Conservation (phyloP, 2,888 invertebrate genomes). For the Zaprionus obscuricornis region DNA sequence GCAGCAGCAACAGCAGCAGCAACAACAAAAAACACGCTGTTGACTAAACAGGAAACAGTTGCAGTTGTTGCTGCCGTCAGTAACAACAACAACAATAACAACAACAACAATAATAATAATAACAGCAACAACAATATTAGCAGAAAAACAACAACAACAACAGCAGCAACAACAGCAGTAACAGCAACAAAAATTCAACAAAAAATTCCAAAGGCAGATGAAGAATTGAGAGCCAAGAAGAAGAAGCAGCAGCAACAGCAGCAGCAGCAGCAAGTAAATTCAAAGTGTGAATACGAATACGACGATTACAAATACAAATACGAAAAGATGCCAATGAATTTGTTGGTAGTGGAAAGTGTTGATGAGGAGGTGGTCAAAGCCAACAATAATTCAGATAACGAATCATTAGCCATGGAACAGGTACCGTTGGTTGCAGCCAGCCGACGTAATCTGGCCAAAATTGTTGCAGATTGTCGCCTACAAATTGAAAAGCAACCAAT, state of each 20-base stretch:
- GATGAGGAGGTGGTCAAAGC: constrained; percentile 30
- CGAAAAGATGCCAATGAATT: constrained; percentile 74
- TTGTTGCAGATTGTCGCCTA: constrained; percentile 73
- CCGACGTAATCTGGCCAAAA: constrained; percentile 71
- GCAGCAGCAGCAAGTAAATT: constrained; percentile 50
- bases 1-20: constrained; percentile 16
- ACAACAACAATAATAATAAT: constrained; percentile 20
- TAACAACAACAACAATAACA: constrained; percentile 31
- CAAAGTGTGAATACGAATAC: constrained; percentile 62
- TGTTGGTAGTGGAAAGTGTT: constrained; percentile 66
- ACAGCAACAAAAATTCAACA: constrained; percentile 65
- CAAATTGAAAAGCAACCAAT: constrained; percentile 66
- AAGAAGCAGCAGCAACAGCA: constrained; percentile 1
- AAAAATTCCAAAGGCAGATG: constrained; percentile 77
- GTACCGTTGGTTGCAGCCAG: constrained; percentile 69
- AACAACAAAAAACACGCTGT: constrained; percentile 31
- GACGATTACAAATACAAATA: constrained; percentile 50
- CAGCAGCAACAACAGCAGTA: not conserved
- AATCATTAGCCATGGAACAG: constrained; percentile 62
- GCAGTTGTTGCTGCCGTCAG: constrained; percentile 54
- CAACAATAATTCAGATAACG: constrained; percentile 58
- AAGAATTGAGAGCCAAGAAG: constrained; percentile 70
- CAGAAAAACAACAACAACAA: constrained; percentile 24
- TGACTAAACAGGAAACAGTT: constrained; percentile 77
- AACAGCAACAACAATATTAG: constrained; percentile 24